A percentile compares a stretch with the other conserved stretches of the same genome.
These are phyloP conservation scores for Martes martes DNA, from an alignment of 2,113 vertebrate genomes.

Conservation along the genomic window DNA sequence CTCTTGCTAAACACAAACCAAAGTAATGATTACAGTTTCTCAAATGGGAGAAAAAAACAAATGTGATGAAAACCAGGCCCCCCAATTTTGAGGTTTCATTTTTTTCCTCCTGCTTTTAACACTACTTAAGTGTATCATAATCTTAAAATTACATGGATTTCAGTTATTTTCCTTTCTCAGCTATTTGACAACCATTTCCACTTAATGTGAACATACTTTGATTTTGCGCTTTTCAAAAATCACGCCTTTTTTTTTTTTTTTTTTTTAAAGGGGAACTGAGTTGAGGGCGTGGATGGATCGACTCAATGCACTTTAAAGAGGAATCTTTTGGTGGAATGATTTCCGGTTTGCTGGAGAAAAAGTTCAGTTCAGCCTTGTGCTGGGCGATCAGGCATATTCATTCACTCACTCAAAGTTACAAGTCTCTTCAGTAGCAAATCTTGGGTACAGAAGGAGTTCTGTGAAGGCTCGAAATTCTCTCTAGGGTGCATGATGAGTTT, in stretches of 20 bases:
- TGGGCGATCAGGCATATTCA: not conserved
- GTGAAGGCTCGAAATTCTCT: slow-evolving; percentile 25
- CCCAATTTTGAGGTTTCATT: not conserved
- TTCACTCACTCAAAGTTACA: slow-evolving; percentile 32
- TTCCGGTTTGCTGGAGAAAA: not conserved
- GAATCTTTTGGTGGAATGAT: not conserved
- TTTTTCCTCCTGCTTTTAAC: not conserved
- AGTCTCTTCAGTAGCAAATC: not conserved
- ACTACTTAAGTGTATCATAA: slow-evolving; percentile 11
- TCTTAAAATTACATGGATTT: slow-evolving; percentile 12
- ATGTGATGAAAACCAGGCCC: not conserved
- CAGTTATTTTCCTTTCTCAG: slow-evolving; percentile 33
- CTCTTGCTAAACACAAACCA: not conserved
- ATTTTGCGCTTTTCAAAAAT: slow-evolving; percentile 41
- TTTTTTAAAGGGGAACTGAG: not conserved
- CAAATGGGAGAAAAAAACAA: slow-evolving; percentile 20
- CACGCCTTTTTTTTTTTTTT: not conserved
- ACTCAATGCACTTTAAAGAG: not conserved
- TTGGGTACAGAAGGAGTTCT: not conserved
- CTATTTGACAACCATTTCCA: slow-evolving; percentile 15
- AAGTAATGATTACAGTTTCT: slow-evolving; percentile 22
- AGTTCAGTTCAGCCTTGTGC: slow-evolving; percentile 9
- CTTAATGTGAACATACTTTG: slow-evolving; percentile 26
- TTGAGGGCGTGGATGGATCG: not conserved
- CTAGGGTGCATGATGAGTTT: not conserved